A percentile compares a stretch with the other conserved stretches of the same genome.
phyloP scores from a whole-genome alignment of 1,140 invertebrate species.

The Listronotus bonariensis region DNA sequence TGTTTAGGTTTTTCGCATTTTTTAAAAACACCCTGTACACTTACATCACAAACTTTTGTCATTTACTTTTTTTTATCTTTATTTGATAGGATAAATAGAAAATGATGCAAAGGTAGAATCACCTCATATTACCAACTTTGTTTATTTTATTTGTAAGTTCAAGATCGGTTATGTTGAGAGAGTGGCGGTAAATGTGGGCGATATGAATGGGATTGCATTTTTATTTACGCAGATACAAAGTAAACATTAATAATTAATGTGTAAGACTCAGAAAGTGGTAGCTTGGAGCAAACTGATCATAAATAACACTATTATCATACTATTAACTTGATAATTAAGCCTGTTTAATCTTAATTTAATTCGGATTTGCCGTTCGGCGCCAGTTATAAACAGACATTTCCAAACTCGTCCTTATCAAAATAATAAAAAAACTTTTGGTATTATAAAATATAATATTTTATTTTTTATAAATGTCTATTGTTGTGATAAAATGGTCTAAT shows the following conservation, averaged over 20 bases:
- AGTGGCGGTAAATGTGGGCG: slow-evolving; percentile 12
- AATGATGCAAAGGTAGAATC: no score
- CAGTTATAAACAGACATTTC: slow-evolving; percentile 24
- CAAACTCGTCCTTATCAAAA: slow-evolving; percentile 7
- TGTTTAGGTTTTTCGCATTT: no score
- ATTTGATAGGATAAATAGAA: no score
- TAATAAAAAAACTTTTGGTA: no score
- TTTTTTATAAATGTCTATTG: no score
- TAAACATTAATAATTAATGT: slow-evolving; percentile 35
- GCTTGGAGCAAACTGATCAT: slow-evolving; percentile 27
- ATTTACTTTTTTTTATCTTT: no score
- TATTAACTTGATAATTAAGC: slow-evolving; percentile 43
- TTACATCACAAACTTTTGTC: no score
- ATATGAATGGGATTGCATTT: slow-evolving; percentile 10
- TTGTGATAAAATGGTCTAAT: no score
- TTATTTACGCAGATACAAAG: slow-evolving; percentile 9
- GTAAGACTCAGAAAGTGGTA: slow-evolving; percentile 27
- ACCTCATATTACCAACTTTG: no score
- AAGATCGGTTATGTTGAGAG: background rate
- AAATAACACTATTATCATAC: slow-evolving; percentile 43
- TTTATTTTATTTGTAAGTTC: no score
- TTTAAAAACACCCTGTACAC: no score
- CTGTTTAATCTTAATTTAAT: slow-evolving; percentile 46
- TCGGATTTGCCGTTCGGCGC: slow-evolving; percentile 42
- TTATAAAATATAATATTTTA: no score